These are phyloP conservation scores for Xenopus borealis DNA, from an alignment of 2,113 vertebrate genomes.

Conservation along the genomic window DNA sequence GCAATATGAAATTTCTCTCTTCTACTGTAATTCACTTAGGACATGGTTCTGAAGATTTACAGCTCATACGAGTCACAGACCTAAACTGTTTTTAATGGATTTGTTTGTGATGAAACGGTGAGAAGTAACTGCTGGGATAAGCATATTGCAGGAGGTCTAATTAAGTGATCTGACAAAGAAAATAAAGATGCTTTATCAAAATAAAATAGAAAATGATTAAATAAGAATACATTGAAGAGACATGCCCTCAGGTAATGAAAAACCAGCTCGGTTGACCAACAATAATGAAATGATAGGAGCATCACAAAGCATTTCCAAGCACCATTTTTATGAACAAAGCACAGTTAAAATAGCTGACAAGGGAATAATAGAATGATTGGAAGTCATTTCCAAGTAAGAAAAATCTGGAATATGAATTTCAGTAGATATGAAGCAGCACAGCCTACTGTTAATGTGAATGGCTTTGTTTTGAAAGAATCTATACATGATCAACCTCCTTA, in stretches of 20 bases:
- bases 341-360: conserved; percentile 37
- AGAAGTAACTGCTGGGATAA: conserved; percentile 47
- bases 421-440: too few species aligned
- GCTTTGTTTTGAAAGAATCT: too few species aligned
- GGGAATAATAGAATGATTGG: conserved; percentile 38
- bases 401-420: conserved; percentile 16
- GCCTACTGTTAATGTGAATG: too few species aligned
- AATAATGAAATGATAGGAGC: conserved; percentile 23
- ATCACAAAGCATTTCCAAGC: conserved; percentile 44
- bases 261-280: conserved; percentile 42
- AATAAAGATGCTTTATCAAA: conserved; percentile 46
- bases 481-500: too few species aligned
- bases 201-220: conserved; percentile 47
- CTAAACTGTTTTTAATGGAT: conserved; percentile 48
- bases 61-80: conserved; percentile 29
- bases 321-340: conserved; percentile 42
- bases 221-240: conserved; percentile 47
- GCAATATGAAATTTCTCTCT: conserved; percentile 42
- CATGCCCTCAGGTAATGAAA: conserved; percentile 40
- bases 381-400: conserved; percentile 37
- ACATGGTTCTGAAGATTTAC: conserved; percentile 42
- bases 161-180: conserved; percentile 47
- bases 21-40: conserved; percentile 43
- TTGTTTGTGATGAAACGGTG: conserved; percentile 46
- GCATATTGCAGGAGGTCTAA: conserved; percentile 43